Evolutionary conservation across 2,888 invertebrate genomes (phyloP).

Genomic region (Elmis aenea): DNA sequence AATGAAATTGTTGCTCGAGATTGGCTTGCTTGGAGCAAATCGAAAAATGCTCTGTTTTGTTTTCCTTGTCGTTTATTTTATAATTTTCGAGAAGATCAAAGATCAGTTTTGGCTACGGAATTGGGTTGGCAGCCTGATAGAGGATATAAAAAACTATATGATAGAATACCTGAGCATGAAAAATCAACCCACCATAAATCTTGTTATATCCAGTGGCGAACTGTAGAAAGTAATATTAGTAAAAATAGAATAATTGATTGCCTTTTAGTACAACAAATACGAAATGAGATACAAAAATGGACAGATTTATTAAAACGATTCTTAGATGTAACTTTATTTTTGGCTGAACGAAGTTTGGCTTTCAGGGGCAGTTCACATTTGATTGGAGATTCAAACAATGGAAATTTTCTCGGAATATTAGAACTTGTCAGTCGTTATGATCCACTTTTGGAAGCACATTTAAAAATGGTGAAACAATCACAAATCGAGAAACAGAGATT

Average conservation of each 20-base stretch:
- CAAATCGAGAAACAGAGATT: slow-evolving; percentile 3
- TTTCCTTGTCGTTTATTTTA: neutral
- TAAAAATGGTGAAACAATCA: neutral
- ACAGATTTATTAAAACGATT: slow-evolving; percentile 1
- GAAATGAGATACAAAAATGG: too few relatives aligned
- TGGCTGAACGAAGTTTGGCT: slow-evolving; percentile 1
- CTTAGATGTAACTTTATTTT: slow-evolving; percentile 2
- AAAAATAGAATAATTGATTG: too few relatives aligned
- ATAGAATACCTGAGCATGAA: too few relatives aligned
- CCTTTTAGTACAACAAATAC: too few relatives aligned
- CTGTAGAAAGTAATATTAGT: too few relatives aligned
- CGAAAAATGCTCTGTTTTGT: slow-evolving; percentile 2
- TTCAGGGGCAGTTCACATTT: neutral
- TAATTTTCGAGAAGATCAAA: too few relatives aligned
- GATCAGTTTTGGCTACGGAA: too few relatives aligned
- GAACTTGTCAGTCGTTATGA: slow-evolving; percentile 1
- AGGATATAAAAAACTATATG: too few relatives aligned
- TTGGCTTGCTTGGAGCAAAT: slow-evolving; percentile 1
- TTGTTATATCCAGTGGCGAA: too few relatives aligned
- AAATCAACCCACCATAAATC: too few relatives aligned
- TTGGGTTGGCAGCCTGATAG: too few relatives aligned
- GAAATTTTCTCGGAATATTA: slow-evolving; percentile 4
- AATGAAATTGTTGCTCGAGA: slow-evolving; percentile 2
- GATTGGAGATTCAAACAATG: slow-evolving; percentile 3
- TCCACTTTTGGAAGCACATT: too few relatives aligned